Evolutionary conservation across 1,140 invertebrate species (phyloP).

Genomic region (Formica selysi): DNA sequence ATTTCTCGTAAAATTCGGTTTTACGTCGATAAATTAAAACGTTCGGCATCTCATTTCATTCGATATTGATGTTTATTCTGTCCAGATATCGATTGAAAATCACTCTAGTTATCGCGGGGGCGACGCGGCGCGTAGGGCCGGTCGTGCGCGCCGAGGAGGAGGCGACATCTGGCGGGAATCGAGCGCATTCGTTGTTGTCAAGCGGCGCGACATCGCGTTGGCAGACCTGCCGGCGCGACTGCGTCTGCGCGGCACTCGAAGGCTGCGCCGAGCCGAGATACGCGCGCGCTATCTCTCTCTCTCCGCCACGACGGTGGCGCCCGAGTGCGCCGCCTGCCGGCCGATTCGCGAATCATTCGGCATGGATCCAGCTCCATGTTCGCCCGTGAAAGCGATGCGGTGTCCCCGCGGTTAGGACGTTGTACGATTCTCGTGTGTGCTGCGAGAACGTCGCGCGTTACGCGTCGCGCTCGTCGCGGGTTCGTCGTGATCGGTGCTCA

Average conservation of each 20-base stretch:
- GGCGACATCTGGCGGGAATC: slow-evolving; percentile 11
- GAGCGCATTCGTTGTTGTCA: slow-evolving; percentile 39
- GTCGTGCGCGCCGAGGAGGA: neutral
- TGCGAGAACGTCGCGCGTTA: slow-evolving; percentile 72
- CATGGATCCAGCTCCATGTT: slow-evolving; percentile 83
- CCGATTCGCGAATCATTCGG: slow-evolving; percentile 72
- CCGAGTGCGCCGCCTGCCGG: slow-evolving; percentile 55
- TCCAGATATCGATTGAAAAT: neutral
- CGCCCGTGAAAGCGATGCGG: slow-evolving; percentile 83
- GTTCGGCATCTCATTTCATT: too few species aligned
- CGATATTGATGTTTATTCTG: too few species aligned
- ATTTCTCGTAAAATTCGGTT: neutral
- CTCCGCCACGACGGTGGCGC: neutral
- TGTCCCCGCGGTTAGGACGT: slow-evolving; percentile 82
- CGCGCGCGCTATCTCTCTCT: slow-evolving; percentile 3
- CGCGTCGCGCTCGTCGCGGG: slow-evolving; percentile 26
- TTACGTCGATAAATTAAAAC: neutral
- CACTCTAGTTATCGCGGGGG: neutral
- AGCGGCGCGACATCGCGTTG: slow-evolving; percentile 42
- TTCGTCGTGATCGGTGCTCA: slow-evolving; percentile 27
- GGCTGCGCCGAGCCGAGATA: slow-evolving; percentile 13
- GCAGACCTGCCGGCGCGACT: slow-evolving; percentile 30
- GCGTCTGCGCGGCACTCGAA: slow-evolving; percentile 27
- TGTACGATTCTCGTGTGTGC: slow-evolving; percentile 79
- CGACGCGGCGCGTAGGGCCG: neutral